Base-by-base conservation (phyloP, 1,140 invertebrate genomes). In the Euura lappo region DNA sequence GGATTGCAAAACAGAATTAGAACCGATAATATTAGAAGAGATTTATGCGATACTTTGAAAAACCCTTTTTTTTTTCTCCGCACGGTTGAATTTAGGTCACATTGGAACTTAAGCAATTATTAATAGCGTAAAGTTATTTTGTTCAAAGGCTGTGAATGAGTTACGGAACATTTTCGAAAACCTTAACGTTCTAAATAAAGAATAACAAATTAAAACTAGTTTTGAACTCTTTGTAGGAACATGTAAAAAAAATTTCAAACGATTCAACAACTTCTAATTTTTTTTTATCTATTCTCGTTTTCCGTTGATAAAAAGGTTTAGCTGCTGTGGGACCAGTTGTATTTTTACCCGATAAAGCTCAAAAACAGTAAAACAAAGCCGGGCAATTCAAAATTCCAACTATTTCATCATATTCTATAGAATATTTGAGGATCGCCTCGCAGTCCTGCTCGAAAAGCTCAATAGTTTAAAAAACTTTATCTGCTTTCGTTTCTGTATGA, bases 211-310 rank as follows among this genome's bases (percentile, higher is more conserved):
- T 60, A 60, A 60, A 60, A 60, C 51, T 60, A 60, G 51, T 60
- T 60, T 60, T 60, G 51, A 60, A 60, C 51, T 60, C 51, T 60
- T n/a, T 11, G 51, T 60, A 60, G 51, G 51, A 60, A 60, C 51
- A 60, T 60, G 51, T n/a, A 60, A 60, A 60, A 60, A 4, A n/a
- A 60, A 60, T 60, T 60, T 60, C 8, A 60, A 11, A 60, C 8
- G 13, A n/a, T 60, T 11, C 3, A 60, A 8, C 51, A 60, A 8
- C 51, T 2, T 60, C 28, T 28, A 28, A 28, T 60, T n/a, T 60
- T 60, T 60, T 60, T 60, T 3, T n/a, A n/a, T n/a, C n/a, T n/a
- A n/a, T n/a, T n/a, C n/a, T n/a, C n/a, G n/a, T n/a, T n/a, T n/a
- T n/a, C n/a, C n/a, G n/a, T n/a, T n/a, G n/a, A n/a, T n/a, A n/a